These are phyloP conservation scores for Leptopilina syphax DNA, from an alignment of 2,888 invertebrate genomes.

Conservation along the genomic window DNA sequence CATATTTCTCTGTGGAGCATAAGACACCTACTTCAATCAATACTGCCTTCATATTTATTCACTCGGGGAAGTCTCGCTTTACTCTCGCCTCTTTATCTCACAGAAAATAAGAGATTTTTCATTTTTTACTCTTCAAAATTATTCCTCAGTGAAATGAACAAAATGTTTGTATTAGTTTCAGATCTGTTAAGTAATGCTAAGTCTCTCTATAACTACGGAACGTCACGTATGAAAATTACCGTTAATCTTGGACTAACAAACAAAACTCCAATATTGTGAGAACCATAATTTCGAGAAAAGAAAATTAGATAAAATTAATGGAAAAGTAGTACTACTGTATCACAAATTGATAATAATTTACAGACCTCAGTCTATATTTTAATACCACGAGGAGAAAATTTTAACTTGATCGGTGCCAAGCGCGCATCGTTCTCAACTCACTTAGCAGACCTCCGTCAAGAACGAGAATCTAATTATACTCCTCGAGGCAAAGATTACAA, in stretches of 20 bases:
- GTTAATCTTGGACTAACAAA: background rate
- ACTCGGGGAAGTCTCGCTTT: background rate
- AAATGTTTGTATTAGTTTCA: too few relatives aligned
- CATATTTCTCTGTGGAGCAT: conserved; percentile 74
- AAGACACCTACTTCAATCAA: conserved; percentile 75
- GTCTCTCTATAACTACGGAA: too few relatives aligned
- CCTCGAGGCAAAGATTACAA: conserved; percentile 63
- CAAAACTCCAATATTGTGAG: background rate
- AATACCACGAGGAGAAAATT: conserved; percentile 9
- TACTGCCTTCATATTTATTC: conserved; percentile 61
- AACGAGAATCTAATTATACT: conserved; percentile 70
- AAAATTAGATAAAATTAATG: background rate
- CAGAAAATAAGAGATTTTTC: background rate
- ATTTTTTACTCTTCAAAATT: background rate
- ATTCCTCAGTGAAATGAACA: too few relatives aligned
- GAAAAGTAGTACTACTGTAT: background rate
- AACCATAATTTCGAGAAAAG: background rate
- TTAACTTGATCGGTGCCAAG: conserved; percentile 29
- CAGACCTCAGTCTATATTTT: background rate
- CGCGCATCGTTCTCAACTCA: conserved; percentile 17
- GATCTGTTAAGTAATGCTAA: too few relatives aligned
- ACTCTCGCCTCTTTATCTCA: background rate
- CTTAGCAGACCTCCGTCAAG: conserved; percentile 30
- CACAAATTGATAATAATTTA: background rate
- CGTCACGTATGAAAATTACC: too few relatives aligned